Percentiles rank a stretch among this genome's conserved stretches.
Evolutionary conservation across 2,113 vertebrate genomes (phyloP).

Genomic region (Talpa occidentalis): DNA sequence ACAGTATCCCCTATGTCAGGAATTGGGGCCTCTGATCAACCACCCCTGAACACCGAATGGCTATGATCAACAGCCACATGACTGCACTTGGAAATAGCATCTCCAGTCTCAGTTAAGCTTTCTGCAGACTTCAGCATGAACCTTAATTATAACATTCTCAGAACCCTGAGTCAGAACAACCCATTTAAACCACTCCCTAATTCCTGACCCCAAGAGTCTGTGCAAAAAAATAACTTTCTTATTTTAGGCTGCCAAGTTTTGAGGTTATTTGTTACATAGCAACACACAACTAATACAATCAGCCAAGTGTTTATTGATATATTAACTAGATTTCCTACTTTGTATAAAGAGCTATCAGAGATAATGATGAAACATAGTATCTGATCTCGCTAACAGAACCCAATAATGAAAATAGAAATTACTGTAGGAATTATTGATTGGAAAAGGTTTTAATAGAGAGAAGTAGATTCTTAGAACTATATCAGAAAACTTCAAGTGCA

Average conservation of each 20-base stretch:
- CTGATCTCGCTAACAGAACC: not conserved
- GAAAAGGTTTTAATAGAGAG: not conserved
- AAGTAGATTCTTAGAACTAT: not conserved
- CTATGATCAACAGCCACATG: not conserved
- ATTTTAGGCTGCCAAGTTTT: not conserved
- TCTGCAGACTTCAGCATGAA: not conserved
- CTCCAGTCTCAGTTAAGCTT: not conserved
- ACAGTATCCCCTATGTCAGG: not conserved
- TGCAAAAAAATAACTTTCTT: not conserved
- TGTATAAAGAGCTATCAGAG: not conserved
- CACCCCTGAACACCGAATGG: not conserved
- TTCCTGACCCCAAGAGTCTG: not conserved
- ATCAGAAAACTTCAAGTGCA: not conserved
- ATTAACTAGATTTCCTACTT: not conserved
- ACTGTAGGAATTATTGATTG: not conserved
- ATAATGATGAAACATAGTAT: not conserved
- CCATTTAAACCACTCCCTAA: not conserved
- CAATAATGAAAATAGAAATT: not conserved
- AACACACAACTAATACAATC: not conserved
- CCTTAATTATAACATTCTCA: not conserved
- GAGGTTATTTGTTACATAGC: not conserved
- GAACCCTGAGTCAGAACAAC: not conserved
- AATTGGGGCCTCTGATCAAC: not conserved
- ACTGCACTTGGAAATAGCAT: not conserved
- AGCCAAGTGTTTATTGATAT: not conserved